Evolutionary conservation across 1,140 invertebrate species (phyloP).

Genomic region (Phortica variegata): DNA sequence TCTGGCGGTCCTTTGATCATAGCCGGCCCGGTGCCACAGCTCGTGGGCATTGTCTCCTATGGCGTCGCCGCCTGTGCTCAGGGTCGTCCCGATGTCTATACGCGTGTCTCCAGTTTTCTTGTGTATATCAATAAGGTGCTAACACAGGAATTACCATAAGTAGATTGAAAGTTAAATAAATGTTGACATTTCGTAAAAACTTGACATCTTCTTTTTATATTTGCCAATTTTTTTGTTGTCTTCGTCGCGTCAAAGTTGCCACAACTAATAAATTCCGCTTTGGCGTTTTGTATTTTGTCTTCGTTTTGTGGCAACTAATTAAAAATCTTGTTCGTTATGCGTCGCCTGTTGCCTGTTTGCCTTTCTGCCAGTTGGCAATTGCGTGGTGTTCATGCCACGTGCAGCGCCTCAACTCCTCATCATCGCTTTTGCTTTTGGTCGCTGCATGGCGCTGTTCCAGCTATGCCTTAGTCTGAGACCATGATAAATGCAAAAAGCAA

Average conservation of each 20-base stretch:
- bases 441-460: slow-evolving; percentile 28
- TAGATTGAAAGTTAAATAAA: slow-evolving; percentile 15
- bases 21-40: slow-evolving; percentile 20
- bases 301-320: slow-evolving; percentile 40
- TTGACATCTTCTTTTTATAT: too few relatives aligned
- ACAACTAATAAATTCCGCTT: slow-evolving; percentile 24
- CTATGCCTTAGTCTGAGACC: slow-evolving; percentile 25
- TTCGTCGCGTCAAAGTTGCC: too few relatives aligned
- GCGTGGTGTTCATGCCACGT: slow-evolving; percentile 12
- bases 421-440: not conserved
- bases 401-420: too few relatives aligned
- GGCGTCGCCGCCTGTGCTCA: slow-evolving; percentile 63
- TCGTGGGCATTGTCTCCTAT: slow-evolving; percentile 72
- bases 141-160: slow-evolving; percentile 35
- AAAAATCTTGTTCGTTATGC: slow-evolving; percentile 54
- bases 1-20: slow-evolving; percentile 69
- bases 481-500: slow-evolving; percentile 56
- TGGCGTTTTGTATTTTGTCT: not conserved
- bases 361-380: slow-evolving; percentile 13
- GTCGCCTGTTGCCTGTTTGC: too few relatives aligned
- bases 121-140: slow-evolving; percentile 43
- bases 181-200: too few relatives aligned
- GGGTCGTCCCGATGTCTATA: slow-evolving; percentile 51
- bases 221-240: too few relatives aligned
- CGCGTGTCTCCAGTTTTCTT: slow-evolving; percentile 48